Percentiles rank a stretch among this genome's conserved stretches.
Evolutionary conservation across 2,888 invertebrate genomes (phyloP).

Genomic region (Tachina lurida): DNA sequence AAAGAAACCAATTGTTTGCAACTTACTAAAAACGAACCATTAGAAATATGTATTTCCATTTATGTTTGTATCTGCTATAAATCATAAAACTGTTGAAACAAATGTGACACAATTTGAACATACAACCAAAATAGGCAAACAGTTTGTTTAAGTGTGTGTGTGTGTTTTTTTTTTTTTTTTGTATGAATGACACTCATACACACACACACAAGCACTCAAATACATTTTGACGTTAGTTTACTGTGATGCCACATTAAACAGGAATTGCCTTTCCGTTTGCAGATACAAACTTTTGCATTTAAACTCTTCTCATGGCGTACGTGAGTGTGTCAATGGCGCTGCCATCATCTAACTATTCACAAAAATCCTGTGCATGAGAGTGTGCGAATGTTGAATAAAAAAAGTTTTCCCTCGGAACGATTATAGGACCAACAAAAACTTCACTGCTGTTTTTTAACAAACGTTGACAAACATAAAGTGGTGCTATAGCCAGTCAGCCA

Average conservation of each 20-base stretch:
- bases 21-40: constrained; percentile 8
- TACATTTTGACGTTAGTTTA: constrained; percentile 62
- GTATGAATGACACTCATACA: constrained; percentile 9
- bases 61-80: constrained; percentile 12
- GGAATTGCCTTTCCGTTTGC: constrained; percentile 33
- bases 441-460: constrained; percentile 40
- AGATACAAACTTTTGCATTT: constrained; percentile 30
- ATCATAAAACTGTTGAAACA: constrained; percentile 46
- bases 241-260: constrained; percentile 51
- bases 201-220: constrained; percentile 6
- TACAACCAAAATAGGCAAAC: not conserved
- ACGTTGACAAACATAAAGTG: constrained; percentile 39
- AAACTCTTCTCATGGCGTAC: not conserved
- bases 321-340: constrained; percentile 5
- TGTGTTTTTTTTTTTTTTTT: constrained; percentile 6
- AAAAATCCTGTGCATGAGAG: not conserved
- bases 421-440: constrained; percentile 14
- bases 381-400: not conserved
- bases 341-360: not conserved
- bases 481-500: not conserved
- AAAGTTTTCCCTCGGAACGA: not conserved
- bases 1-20: not conserved
- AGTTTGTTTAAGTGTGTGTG: not conserved
- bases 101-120: constrained; percentile 37
- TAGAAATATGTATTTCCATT: constrained; percentile 1